Conservation (phyloP, 1,140 invertebrate species). For the Chymomyza costata region DNA sequence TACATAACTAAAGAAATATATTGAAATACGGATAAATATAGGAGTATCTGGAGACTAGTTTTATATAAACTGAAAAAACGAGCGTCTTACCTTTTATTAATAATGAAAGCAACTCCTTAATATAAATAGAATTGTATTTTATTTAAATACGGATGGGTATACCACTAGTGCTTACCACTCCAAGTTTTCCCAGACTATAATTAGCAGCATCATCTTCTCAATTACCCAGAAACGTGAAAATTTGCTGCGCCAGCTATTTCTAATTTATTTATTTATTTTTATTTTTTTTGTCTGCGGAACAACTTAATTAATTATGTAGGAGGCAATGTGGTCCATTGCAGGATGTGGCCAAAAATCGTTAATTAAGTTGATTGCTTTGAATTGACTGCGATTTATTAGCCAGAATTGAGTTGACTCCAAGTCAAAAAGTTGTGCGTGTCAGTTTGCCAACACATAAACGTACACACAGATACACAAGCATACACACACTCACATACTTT, state of each 20-base stretch:
- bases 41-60: too few species aligned
- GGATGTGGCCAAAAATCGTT: conserved; percentile 49
- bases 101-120: too few species aligned
- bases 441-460: conserved; percentile 6
- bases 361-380: conserved; percentile 70
- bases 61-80: too few species aligned
- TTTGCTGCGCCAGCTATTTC: conserved; percentile 20
- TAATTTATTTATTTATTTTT: not conserved
- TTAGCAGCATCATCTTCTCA: too few species aligned
- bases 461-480: conserved; percentile 14
- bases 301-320: conserved; percentile 69
- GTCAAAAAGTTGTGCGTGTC: conserved; percentile 34
- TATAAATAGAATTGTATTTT: too few species aligned
- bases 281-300: conserved; percentile 19
- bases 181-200: too few species aligned
- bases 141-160: too few species aligned
- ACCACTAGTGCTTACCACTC: too few species aligned
- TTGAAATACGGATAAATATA: too few species aligned
- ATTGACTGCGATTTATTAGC: conserved; percentile 66
- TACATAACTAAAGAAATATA: too few species aligned
- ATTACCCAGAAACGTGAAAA: conserved; percentile 1
- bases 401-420: conserved; percentile 50
- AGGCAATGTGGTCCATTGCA: too few species aligned
- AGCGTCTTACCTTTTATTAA: too few species aligned
- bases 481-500: conserved; percentile 5